phyloP scores from a whole-genome alignment of 2,888 invertebrate genomes.

The Margaritifera margaritifera region DNA sequence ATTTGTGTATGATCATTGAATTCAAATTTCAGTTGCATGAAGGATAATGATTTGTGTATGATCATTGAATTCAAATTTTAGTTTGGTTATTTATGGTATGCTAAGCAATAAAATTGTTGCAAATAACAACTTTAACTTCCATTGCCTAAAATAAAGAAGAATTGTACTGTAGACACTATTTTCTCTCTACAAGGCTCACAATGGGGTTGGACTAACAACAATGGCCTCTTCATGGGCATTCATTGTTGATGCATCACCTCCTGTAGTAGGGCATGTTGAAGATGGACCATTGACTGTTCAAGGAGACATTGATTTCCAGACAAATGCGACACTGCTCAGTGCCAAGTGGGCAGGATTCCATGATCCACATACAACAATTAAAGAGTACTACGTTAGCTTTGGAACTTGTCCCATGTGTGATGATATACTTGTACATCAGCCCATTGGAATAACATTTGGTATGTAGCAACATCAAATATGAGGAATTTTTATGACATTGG shows the following conservation, averaged over 20 bases:
- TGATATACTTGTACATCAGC: conserved; percentile 32
- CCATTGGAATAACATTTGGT: conserved; percentile 35
- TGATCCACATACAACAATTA: conserved; percentile 42
- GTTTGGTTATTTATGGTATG: too few relatives aligned
- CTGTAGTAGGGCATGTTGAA: conserved; percentile 35
- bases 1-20: too few relatives aligned
- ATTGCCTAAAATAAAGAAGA: too few relatives aligned
- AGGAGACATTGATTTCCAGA: conserved; percentile 36
- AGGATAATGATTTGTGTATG: too few relatives aligned
- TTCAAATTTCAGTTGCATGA: too few relatives aligned
- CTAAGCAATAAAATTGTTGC: too few relatives aligned
- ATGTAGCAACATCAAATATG: too few relatives aligned
- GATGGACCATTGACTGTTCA: conserved; percentile 21
- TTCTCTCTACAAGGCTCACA: conserved; percentile 41
- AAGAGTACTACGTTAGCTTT: conserved; percentile 24
- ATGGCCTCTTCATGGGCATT: conserved; percentile 40
- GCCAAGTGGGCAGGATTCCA: conserved; percentile 43
- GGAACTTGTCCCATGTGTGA: conserved; percentile 18
- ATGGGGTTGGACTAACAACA: conserved; percentile 37
- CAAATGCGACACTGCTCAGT: conserved; percentile 21
- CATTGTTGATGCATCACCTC: conserved; percentile 38
- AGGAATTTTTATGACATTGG: too few relatives aligned
- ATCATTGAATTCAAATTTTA: too few relatives aligned
- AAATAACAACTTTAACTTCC: too few relatives aligned
- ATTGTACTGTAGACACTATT: background rate